Evolutionary conservation across 1,140 invertebrate species (phyloP).

Genomic region (Pomacea maculata): DNA sequence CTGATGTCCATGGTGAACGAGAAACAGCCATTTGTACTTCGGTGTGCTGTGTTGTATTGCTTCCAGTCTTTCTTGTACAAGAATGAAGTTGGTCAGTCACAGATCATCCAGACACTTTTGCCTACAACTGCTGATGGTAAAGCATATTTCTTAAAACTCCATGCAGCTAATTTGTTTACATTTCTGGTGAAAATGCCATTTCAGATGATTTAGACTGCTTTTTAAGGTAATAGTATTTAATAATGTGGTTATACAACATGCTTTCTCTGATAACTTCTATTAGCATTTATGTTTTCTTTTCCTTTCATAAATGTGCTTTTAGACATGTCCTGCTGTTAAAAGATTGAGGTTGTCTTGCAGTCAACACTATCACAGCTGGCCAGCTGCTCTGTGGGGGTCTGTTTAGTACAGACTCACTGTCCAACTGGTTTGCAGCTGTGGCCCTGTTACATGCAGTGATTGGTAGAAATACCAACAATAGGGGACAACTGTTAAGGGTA

Average conservation of each 20-base stretch:
- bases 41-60: slow-evolving; percentile 96
- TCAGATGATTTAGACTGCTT: too few relatives aligned
- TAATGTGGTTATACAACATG: not conserved
- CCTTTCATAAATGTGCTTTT: slow-evolving; percentile 2
- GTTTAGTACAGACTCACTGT: slow-evolving; percentile 89
- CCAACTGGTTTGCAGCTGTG: slow-evolving; percentile 97
- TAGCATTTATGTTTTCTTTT: slow-evolving; percentile 12
- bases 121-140: slow-evolving; percentile 82
- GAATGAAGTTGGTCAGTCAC: slow-evolving; percentile 76
- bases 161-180: too few relatives aligned
- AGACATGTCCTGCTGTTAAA: too few relatives aligned
- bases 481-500: slow-evolving; percentile 92
- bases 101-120: slow-evolving; percentile 89
- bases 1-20: slow-evolving; percentile 99
- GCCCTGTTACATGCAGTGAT: slow-evolving; percentile 90
- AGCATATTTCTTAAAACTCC: slow-evolving; percentile 3
- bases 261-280: not conserved
- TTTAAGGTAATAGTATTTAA: too few relatives aligned
- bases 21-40: slow-evolving; percentile 90
- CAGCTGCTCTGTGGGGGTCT: slow-evolving; percentile 94
- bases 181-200: too few relatives aligned
- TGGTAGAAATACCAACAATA: slow-evolving; percentile 83
- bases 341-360: slow-evolving; percentile 35
- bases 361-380: slow-evolving; percentile 72
- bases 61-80: slow-evolving; percentile 96